Base-by-base conservation (phyloP, 1,140 invertebrate species). In the Sinonovacula constricta region DNA sequence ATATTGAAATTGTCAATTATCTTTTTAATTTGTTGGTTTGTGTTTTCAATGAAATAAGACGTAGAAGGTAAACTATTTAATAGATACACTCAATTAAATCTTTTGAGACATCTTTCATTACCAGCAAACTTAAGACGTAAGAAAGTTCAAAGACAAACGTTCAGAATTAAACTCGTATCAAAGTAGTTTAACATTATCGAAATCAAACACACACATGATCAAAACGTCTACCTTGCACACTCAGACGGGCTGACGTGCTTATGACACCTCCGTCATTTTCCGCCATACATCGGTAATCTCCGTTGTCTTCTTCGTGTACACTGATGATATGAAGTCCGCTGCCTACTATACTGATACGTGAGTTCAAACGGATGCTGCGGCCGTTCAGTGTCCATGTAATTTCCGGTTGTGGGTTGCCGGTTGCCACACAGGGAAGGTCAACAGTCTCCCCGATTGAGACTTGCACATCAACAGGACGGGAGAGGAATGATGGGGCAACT, bases 171-270 rank as follows among this genome's bases (percentile, higher is more conserved):
- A n/a, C n/a, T n/a, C n/a, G n/a, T n/a, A n/a, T n/a, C n/a, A n/a
- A n/a, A n/a, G n/a, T n/a, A n/a, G n/a, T n/a, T n/a, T n/a, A n/a
- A n/a, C n/a, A n/a, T n/a, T n/a, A n/a, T n/a, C n/a, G n/a, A n/a
- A n/a, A n/a, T n/a, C n/a, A n/a, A n/a, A n/a, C n/a, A n/a, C n/a
- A n/a, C n/a, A n/a, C n/a, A n/a, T n/a, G n/a, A n/a, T n/a, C n/a
- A n/a, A n/a, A n/a, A n/a, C n/a, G n/a, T n/a, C n/a, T 93, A 96
- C 95, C 93, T 90, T 93, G 93, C 31, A 96, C 93, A 87, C 93
- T 92, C 24, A 96, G 86, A 80, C 92, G 90, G n/a, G 94, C 94
- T 30, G 92, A 91, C 36, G 94, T 92, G 69, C 93, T 92, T 15
- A 95, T 92, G 83, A 93, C 93, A 68, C 94, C 95, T 57, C 94